Evolutionary conservation across 2,113 vertebrate genomes (phyloP).

Genomic region (Apteryx owenii): DNA sequence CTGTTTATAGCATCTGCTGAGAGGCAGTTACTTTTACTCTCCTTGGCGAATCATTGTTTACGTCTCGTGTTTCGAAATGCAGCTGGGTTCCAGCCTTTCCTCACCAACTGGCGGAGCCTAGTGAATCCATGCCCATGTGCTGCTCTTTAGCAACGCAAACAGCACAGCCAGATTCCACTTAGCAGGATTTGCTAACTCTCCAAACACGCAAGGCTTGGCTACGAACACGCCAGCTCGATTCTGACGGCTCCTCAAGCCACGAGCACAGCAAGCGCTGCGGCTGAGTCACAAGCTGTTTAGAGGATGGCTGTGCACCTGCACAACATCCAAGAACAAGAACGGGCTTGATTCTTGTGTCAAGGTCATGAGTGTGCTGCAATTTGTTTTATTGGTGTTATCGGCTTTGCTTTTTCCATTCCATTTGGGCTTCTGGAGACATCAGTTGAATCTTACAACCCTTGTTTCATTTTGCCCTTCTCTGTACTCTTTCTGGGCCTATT

Average conservation of each 20-base stretch:
- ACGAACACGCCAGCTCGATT: rapidly evolving
- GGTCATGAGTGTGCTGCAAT: background rate
- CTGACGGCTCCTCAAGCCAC: rapidly evolving
- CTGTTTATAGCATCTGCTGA: slow-evolving; percentile 30
- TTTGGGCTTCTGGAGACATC: background rate
- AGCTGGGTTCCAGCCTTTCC: slow-evolving; percentile 39
- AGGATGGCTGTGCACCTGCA: background rate
- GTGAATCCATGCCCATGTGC: slow-evolving; percentile 19
- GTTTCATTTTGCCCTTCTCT: background rate
- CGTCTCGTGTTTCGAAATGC: slow-evolving; percentile 26
- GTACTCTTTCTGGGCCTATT: background rate
- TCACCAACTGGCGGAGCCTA: background rate
- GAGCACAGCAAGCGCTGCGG: rapidly evolving
- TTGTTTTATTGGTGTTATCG: rapidly evolving
- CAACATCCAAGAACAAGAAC: background rate
- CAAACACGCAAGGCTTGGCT: slow-evolving; percentile 10
- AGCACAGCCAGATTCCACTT: slow-evolving; percentile 44
- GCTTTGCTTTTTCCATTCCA: background rate
- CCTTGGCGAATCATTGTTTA: slow-evolving; percentile 9
- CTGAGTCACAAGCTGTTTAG: background rate
- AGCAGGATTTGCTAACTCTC: slow-evolving; percentile 35
- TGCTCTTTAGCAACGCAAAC: slow-evolving; percentile 62
- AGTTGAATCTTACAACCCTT: background rate
- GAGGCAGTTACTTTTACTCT: slow-evolving; percentile 55
- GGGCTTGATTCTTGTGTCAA: background rate